Evolutionary conservation across 2,797 vertebrate species (phyloP), one percentile per base, ranked within the genome.

Genomic region (Diglossa cyanea): DNA sequence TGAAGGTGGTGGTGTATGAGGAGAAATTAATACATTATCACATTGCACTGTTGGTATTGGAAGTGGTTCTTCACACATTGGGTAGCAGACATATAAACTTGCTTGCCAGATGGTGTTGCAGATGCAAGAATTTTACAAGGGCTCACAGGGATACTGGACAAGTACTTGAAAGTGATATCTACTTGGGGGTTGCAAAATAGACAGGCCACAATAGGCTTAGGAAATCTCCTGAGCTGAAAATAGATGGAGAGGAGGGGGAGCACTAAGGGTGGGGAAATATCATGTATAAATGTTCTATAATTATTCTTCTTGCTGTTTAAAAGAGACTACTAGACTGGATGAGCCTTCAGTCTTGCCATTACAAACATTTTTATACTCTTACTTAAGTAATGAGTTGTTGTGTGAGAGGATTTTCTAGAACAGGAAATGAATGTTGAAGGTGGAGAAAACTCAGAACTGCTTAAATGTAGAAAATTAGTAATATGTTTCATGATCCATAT

Each of bases 191-290:
- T 86, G 67, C 54, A 77, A 89, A 94, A 91, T 23, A 87, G 74
- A 48, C 54, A 51, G 62, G 53, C n/a, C 39, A 60, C 63, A 47
- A 30, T 85, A 84, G 50, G 45, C 78, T 94, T 14, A 94, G 82
- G 39, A 96, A 94, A 90, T 93, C 65, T 95, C 30, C 85, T 80
- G 57, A 68, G 66, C 85, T 83, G 79, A 95, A 96, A 96, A 96
- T 91, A 94, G 84, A 82, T 42, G 60, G 44, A 39, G 30, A 61
- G 47, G 55, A 86, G 12, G 11, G 50, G 42, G 63, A 87, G 17
- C 13, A n/a, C 7, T 42, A 54, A 54, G 65, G 37, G 44, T 83
- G n/a, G 62, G 39, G 82, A 75, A 90, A 83, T 75, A 88, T n/a
- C 1, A 23, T 87, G 20, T 54, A 47, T 35, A 31, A 74, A 77